Conservation (phyloP, 2,888 invertebrate species). For the Ectemnius continuus region DNA sequence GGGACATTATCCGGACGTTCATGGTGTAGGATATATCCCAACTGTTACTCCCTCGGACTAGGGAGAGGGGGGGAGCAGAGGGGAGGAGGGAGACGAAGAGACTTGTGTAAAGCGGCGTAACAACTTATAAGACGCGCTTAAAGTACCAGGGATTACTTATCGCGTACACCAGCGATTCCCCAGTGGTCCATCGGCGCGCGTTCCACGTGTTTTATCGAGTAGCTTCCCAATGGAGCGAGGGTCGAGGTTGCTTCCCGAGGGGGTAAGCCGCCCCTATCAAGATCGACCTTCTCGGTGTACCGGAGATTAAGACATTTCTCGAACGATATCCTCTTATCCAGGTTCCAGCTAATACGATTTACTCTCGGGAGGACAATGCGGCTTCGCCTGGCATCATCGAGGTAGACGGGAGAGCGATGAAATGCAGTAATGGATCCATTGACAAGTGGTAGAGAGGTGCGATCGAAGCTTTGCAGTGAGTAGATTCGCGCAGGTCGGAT, state of each 20-base stretch:
- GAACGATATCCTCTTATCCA: neutral
- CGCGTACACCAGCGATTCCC: constrained; percentile 26
- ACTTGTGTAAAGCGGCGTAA: neutral
- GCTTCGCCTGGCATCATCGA: no score
- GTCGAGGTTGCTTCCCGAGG: neutral
- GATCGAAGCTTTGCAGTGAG: neutral
- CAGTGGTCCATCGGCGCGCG: constrained; percentile 32
- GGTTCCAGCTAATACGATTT: no score
- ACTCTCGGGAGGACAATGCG: no score
- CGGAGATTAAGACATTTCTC: neutral
- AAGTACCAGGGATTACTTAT: constrained; percentile 42
- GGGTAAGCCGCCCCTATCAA: neutral
- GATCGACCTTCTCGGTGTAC: constrained; percentile 13
- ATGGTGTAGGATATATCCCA: no score
- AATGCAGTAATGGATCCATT: no score
- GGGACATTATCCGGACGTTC: no score
- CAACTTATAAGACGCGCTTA: constrained; percentile 23
- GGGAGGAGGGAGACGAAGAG: no score
- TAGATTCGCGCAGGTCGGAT: neutral
- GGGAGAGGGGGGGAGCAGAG: no score
- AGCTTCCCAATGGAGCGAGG: constrained; percentile 24
- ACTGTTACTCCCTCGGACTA: no score
- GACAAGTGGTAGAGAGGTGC: neutral
- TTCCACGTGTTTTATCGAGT: constrained; percentile 35
- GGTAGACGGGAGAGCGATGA: no score